Evolutionary conservation across 2,113 vertebrate species (phyloP).

Genomic region (Amblyopsis rosae): DNA sequence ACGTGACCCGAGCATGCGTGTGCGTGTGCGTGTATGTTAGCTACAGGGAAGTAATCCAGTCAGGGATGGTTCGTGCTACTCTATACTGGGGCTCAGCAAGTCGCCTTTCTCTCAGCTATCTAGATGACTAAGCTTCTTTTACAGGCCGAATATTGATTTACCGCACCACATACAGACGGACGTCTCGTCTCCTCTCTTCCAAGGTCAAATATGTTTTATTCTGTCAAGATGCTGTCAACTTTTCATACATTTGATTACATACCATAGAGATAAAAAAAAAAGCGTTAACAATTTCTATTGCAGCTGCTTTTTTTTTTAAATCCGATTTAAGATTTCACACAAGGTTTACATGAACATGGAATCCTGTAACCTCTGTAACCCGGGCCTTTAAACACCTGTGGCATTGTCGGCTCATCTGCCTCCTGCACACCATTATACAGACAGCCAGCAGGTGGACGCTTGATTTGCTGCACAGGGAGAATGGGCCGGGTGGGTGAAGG

Average conservation of each 20-base stretch:
- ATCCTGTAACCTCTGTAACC: slow-evolving; percentile 1
- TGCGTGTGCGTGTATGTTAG: slow-evolving; percentile 19
- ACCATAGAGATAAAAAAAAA: too few species aligned
- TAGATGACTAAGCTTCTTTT: slow-evolving; percentile 31
- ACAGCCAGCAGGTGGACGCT: slow-evolving; percentile 16
- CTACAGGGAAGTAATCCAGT: slow-evolving; percentile 34
- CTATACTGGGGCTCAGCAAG: slow-evolving; percentile 37
- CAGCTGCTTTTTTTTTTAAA: too few species aligned
- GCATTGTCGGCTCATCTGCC: slow-evolving; percentile 13
- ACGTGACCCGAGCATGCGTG: slow-evolving; percentile 6
- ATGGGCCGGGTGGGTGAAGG: slow-evolving; percentile 22
- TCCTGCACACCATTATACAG: slow-evolving; percentile 19
- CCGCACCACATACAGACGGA: neutral
- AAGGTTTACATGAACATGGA: slow-evolving; percentile 1
- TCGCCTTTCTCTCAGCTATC: slow-evolving; percentile 32
- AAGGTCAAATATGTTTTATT: too few species aligned
- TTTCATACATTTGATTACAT: too few species aligned
- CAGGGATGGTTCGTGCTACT: slow-evolving; percentile 39
- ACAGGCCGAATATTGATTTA: slow-evolving; percentile 9
- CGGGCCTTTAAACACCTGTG: slow-evolving; percentile 20
- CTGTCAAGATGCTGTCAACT: too few species aligned
- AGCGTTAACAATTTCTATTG: too few species aligned
- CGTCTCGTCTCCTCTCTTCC: too few species aligned
- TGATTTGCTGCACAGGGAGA: slow-evolving; percentile 33
- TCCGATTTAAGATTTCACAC: neutral